Percentiles rank a stretch among this genome's conserved stretches.
These are phyloP conservation scores for Lithobates pipiens DNA, from an alignment of 2,797 vertebrate genomes.

Conservation along the genomic window DNA sequence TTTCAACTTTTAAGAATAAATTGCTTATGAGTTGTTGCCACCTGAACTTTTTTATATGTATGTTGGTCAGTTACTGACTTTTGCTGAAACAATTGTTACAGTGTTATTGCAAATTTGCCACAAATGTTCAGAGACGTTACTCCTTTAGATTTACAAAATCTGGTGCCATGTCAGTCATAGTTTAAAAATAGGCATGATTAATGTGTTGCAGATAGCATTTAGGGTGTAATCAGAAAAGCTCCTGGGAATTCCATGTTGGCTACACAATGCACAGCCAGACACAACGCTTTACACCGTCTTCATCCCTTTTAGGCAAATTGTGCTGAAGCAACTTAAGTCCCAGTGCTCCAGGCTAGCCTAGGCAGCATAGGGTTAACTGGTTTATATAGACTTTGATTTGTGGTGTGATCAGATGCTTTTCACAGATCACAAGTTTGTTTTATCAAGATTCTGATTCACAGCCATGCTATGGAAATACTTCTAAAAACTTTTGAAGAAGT, in stretches of 20 bases:
- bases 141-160: background rate
- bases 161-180: slow-evolving; percentile 50
- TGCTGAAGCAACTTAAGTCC: slow-evolving; percentile 48
- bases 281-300: slow-evolving; percentile 56
- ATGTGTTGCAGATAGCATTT: slow-evolving; percentile 63
- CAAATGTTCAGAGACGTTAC: background rate
- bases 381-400: background rate
- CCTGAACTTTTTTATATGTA: background rate
- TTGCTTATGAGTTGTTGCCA: background rate
- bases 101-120: background rate
- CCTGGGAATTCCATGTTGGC: slow-evolving; percentile 71
- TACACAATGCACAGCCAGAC: slow-evolving; percentile 66
- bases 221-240: slow-evolving; percentile 65
- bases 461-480: background rate
- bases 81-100: no score
- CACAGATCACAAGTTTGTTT: background rate
- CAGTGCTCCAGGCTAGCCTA: background rate
- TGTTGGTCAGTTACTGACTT: no score
- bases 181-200: slow-evolving; percentile 54
- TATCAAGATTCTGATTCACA: background rate
- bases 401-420: slow-evolving; percentile 3
- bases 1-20: background rate
- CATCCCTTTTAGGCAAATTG: slow-evolving; percentile 24
- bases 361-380: slow-evolving; percentile 12
- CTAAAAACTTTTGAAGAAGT: background rate